Base-by-base conservation (phyloP, 2,113 vertebrate genomes). In the Dasyornis broadbenti region DNA sequence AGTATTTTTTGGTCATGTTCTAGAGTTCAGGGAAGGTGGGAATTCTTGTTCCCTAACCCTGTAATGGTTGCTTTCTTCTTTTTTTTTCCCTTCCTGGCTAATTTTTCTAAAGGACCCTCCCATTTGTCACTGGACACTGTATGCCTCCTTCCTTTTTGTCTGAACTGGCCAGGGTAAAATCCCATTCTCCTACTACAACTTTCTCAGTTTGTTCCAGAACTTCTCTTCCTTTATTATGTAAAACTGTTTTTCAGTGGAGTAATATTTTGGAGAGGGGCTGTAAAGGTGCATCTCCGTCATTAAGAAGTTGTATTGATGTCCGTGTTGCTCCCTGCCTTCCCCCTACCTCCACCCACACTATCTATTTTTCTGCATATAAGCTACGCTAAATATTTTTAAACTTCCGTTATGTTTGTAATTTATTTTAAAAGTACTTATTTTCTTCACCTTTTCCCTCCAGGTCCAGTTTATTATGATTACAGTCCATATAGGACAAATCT, bases 401-500 rank as follows among this genome's bases (percentile, higher is more conserved):
- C 2, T 66, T 83, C 30, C 70, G 10, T 83, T 45, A 69, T 53
- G 19, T 15, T 45, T 85, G 22, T 65, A 6, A 82, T 73, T 61
- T 31, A 61, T 84, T 82, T 79, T 2, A 54, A 54, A 68, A 86
- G 11, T 76, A 65, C 40, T 94, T 56, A 6, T 30, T 72, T 93
- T 90, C 27, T 70, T 60, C 39, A 31, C 17, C 39, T 72, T 86
- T 75, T 90, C 90, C 24, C 45, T 95, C n/a, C 92, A 99, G 99
- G 98, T 99, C 86, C 99, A 99, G 97, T 99, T 99, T 94, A 90
- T 99, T 75, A 94, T 99, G 75, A 78, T 99, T 91, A 99, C 98
- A 50, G 68, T 68, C 73, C 99, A 99, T 83, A 98, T 99, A 96
- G 97, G 98, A 89, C 99, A 99, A 98, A 99, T 99, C 96, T 99